Base-by-base conservation (phyloP, 2,888 invertebrate genomes). In the Synergus gifuensis region DNA sequence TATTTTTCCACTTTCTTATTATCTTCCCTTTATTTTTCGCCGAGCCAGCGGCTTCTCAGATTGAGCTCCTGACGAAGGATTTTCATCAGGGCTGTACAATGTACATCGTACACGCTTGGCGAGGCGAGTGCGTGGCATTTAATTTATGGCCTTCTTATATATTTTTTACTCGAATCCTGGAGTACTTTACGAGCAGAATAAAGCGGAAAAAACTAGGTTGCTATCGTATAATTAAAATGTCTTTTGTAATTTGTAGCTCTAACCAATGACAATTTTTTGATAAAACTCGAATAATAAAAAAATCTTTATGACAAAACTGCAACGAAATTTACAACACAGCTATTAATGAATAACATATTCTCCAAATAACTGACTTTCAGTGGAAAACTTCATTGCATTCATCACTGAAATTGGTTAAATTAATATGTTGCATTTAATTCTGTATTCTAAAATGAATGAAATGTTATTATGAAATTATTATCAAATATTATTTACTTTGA, bases 51-150 rank as follows among this genome's bases (percentile, higher is more conserved):
- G 36, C 64, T 64, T 64, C 64, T 64, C 40, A 64, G 64, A 64
- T 64, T 64, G 64, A 64, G 40, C 46, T 67, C 46, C 46, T 67
- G 46, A 28, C 28, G 67, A 67, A 67, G 67, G 67, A 67, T 67
- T 67, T 46, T 67, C 67, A 67, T 67, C 46, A 67, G 22, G 11
- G 28, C 44, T 67, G 67, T 46, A 36, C 36, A 36, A 7, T 36
- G 36, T 36, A 36, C 36, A 7, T 36, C 36, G 36, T 36, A 46
- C 36, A 67, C 67, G 14, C 67, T 22, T 28, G 44, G 4, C 22
- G 22, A 11, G 11, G 67, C 44, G 40, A 22, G 44, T 67, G 67
- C 67, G 44, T 67, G 44, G 12, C 44, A 7, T 67, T 67, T 67
- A 67, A 67, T 67, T 46, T 67, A 67, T 67, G 18, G 28, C 28